Conservation (phyloP, 2,797 vertebrate species). For the Enteromius trimaculatus region DNA sequence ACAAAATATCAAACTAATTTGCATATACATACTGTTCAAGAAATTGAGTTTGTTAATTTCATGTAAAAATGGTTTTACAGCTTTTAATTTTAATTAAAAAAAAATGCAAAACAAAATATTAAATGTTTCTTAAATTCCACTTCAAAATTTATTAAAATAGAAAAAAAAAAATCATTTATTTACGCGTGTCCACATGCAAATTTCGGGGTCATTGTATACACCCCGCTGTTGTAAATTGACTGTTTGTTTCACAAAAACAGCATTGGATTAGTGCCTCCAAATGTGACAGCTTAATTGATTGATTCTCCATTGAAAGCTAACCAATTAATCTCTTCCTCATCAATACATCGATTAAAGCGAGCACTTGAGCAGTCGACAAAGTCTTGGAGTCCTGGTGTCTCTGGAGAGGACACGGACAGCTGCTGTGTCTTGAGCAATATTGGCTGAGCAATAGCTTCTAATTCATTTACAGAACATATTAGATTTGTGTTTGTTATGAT, state of each 20-base stretch:
- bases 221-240: conserved; percentile 21
- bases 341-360: conserved; percentile 61
- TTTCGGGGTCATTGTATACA: background rate
- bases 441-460: conserved; percentile 21
- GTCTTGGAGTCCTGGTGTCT: conserved; percentile 29
- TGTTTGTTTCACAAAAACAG: conserved; percentile 29
- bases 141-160: no score
- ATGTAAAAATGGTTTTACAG: background rate
- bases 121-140: background rate
- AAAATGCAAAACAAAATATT: background rate
- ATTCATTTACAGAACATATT: conserved; percentile 1
- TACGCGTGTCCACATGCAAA: background rate
- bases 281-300: conserved; percentile 53
- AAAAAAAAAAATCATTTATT: background rate
- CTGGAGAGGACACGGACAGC: background rate
- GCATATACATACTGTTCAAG: background rate
- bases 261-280: conserved; percentile 44
- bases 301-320: conserved; percentile 53
- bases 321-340: conserved; percentile 63
- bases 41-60: background rate
- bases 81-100: background rate
- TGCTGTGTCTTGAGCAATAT: conserved; percentile 4
- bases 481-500: conserved; percentile 1
- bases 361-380: conserved; percentile 30
- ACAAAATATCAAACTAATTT: background rate